Conservation (phyloP, 37 sponge, comb jelly and placozoan genomes). For the Crambe crambe region DNA sequence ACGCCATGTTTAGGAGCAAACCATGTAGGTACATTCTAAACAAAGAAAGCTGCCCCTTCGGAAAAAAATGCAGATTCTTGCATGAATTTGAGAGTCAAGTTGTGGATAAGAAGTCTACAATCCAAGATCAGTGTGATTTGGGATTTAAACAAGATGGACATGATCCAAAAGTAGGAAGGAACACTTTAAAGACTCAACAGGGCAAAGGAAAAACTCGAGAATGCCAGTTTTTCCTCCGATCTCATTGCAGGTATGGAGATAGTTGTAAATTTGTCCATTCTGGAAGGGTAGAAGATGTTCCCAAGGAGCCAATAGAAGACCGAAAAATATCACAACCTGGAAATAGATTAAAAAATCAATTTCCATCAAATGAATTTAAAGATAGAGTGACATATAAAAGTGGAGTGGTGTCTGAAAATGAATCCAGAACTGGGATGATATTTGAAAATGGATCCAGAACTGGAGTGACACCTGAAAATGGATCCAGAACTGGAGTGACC, state of each 20-base stretch:
- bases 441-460: no score
- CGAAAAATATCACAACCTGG: background rate
- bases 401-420: no score
- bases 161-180: background rate
- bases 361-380: background rate
- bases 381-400: no score
- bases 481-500: no score
- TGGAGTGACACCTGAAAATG: no score
- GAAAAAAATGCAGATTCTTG: constrained; percentile 10
- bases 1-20: background rate
- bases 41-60: constrained; percentile 9
- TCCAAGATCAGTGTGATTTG: background rate
- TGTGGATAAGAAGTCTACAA: background rate
- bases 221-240: constrained; percentile 19
- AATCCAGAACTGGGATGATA: no score
- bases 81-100: background rate
- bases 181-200: background rate
- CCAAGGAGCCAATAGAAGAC: background rate
- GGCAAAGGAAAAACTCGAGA: background rate
- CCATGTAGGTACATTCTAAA: constrained; percentile 11
- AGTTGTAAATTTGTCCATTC: constrained; percentile 19
- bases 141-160: background rate
- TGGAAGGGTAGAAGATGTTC: background rate
- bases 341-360: background rate
- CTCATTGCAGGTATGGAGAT: constrained; percentile 24